Evolutionary conservation across 2,113 vertebrate species (phyloP).

Genomic region (Mastomys coucha): DNA sequence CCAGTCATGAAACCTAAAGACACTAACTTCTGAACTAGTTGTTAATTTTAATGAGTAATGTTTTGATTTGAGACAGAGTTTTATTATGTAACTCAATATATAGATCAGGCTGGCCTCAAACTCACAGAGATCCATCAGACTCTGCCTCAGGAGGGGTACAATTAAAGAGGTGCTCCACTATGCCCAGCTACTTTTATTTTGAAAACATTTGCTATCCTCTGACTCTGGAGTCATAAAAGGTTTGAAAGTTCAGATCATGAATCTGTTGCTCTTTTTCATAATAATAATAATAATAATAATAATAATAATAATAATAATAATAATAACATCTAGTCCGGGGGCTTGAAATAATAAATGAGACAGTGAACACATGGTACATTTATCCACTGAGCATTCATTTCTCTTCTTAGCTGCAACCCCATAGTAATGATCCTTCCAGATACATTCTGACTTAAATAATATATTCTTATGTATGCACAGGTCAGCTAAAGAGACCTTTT

Average conservation of each 20-base stretch:
- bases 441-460: not conserved
- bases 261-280: not conserved
- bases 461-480: not conserved
- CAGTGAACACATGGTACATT: not conserved
- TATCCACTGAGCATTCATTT: not conserved
- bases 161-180: not conserved
- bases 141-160: not conserved
- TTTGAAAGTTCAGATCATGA: not conserved
- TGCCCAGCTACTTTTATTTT: not conserved
- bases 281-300: constrained; percentile 19
- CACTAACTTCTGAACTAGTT: not conserved
- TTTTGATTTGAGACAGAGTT: not conserved
- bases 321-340: not conserved
- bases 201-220: not conserved
- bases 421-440: not conserved
- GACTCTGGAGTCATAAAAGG: not conserved
- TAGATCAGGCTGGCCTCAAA: not conserved
- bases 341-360: not conserved
- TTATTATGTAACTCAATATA: too few relatives aligned
- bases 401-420: not conserved
- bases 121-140: not conserved
- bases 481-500: not conserved
- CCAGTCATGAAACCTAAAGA: not conserved
- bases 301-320: constrained; percentile 17
- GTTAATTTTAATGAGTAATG: constrained; percentile 16